Base-by-base conservation (phyloP, 2,113 vertebrate species). In the Oncorhynchus gorbuscha region DNA sequence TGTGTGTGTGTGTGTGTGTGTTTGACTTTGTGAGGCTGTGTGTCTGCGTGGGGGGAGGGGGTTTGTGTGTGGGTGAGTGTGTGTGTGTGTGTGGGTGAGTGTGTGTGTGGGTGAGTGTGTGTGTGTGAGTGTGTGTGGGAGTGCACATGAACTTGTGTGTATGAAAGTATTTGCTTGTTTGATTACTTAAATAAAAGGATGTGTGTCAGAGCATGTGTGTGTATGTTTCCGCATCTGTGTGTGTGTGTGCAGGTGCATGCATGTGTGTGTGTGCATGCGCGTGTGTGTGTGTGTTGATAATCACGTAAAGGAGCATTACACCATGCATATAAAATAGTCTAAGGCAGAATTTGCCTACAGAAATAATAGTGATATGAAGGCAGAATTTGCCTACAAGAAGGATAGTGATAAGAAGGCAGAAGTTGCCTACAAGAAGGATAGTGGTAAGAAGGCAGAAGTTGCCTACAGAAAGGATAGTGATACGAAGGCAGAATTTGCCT, bases 261-360 rank as follows among this genome's bases (percentile, higher is more conserved):
- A n/a, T 61, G 20, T 61, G 59, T 61, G 59, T n/a, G 5, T 61
- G 66, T 26, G 24, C 55, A 55, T 20, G 71, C 35, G 65, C 71
- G 28, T 26, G 55, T 62, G 58, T 61, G 58, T 61, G 59, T 62
- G 59, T 22, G 7, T 24, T 1, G 8, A n/a, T 24, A 28, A 66
- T 28, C 24, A 66, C 5, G 78, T 62, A 22, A 75, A 72, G 73
- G 84, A 69, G 79, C 75, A 73, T 76, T 12, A 74, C 75, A 86
- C 72, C 80, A 83, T 76, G 83, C 75, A 79, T 84, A 66, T 30
- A 30, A 24, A 30, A 68, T 5, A 32, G 9, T 68, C 26, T 24
- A 65, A 67, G 14, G 70, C 28, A n/a, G 24, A 24, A 24, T 24
- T 24, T 24, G 24, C 24, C 24, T 0, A 24, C 24, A 24, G 2